These are phyloP conservation scores for Heteromurus nitidus DNA, from an alignment of 2,888 invertebrate genomes.

Conservation along the genomic window DNA sequence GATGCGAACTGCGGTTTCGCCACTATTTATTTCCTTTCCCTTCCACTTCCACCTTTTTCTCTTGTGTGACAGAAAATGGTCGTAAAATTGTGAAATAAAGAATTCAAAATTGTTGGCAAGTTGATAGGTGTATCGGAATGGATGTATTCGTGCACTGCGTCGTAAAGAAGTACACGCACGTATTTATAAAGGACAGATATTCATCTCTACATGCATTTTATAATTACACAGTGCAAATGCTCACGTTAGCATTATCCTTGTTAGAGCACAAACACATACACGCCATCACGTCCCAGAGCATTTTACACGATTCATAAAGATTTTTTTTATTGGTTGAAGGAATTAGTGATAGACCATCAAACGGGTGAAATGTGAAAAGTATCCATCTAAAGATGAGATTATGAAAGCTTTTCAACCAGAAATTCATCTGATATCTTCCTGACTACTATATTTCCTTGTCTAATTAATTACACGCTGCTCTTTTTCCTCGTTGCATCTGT, in stretches of 20 bases:
- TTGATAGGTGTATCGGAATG: background rate
- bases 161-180: too few species aligned
- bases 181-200: too few species aligned
- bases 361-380: constrained; percentile 25
- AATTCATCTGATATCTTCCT: constrained; percentile 47
- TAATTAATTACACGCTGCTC: constrained; percentile 64
- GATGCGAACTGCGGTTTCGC: constrained; percentile 63
- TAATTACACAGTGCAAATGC: too few species aligned
- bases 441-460: constrained; percentile 62
- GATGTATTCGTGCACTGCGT: background rate
- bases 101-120: constrained; percentile 31
- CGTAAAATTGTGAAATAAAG: constrained; percentile 56
- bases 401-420: constrained; percentile 39
- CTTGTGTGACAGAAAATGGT: constrained; percentile 37
- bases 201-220: too few species aligned
- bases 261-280: too few species aligned
- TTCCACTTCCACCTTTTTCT: constrained; percentile 26
- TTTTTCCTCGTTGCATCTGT: constrained; percentile 55
- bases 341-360: background rate
- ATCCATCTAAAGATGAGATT: constrained; percentile 43
- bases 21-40: constrained; percentile 61
- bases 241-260: too few species aligned
- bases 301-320: background rate
- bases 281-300: constrained; percentile 15
- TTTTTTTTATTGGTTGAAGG: background rate